A percentile compares a stretch with the other conserved stretches of the same genome.
Evolutionary conservation across 2,113 vertebrate species (phyloP).

Genomic region (Poecilia latipinna): DNA sequence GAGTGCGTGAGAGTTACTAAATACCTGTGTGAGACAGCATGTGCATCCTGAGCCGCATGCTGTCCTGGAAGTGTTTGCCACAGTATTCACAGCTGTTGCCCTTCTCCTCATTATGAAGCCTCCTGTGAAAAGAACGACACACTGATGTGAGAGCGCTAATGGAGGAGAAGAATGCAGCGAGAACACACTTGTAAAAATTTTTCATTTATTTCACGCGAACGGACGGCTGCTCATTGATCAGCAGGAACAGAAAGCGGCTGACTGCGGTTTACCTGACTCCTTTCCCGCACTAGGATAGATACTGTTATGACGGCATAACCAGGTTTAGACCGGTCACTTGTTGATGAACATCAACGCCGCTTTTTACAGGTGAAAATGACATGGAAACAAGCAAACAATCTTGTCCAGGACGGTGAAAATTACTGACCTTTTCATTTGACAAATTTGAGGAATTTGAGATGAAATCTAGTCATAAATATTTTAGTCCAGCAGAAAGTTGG

Average conservation of each 20-base stretch:
- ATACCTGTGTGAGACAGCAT: constrained; percentile 99
- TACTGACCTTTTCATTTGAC: not conserved
- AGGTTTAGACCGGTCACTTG: not conserved
- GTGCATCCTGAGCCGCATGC: constrained; percentile 97
- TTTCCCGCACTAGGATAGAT: not conserved
- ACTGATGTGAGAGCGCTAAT: constrained; percentile 47
- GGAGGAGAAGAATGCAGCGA: constrained; percentile 7
- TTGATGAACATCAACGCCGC: too few relatives aligned
- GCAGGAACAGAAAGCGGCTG: not conserved
- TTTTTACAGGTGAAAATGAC: too few relatives aligned
- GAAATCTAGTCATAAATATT: not conserved
- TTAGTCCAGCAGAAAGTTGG: not conserved
- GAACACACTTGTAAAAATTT: constrained; percentile 39
- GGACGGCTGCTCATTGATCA: not conserved
- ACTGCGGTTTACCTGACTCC: not conserved
- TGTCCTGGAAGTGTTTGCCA: constrained; percentile 98
- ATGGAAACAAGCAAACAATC: not conserved
- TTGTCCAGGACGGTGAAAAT: not conserved
- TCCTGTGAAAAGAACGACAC: constrained; percentile 81
- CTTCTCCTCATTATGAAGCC: constrained; percentile 95
- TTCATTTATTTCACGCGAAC: not conserved
- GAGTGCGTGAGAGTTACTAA: constrained; percentile 51
- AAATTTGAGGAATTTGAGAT: not conserved
- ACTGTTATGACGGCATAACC: not conserved
- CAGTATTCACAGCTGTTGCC: constrained; percentile 96